Base-by-base conservation (phyloP, 2,113 vertebrate genomes). In the Galeopterus variegatus region DNA sequence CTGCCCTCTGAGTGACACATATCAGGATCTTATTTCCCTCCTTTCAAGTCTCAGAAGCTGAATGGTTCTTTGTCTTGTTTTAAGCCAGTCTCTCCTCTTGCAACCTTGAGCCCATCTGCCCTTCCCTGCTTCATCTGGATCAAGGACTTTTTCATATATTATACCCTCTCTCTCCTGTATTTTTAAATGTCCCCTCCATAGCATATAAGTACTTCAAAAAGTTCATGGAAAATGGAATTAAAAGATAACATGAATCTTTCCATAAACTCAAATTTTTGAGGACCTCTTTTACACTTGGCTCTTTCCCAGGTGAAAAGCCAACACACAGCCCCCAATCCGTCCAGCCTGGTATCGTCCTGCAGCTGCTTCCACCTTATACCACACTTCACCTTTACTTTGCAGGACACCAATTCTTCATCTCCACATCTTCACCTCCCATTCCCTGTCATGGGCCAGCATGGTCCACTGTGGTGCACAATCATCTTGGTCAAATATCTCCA, bases 371-470 rank as follows among this genome's bases (percentile, higher is more conserved):
- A 31, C 58, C 54, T 58, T 72, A 2, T 11, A 41, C 41, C 41
- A 41, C 41, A 4, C 41, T 41, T 3, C 41, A 41, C 41, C 41
- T 41, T 41, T 41, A 41, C 41, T 41, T 41, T 41, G 41, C 31
- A 62, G 6, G 52, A 75, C 23, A 54, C 4, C 26, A 14, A 10
- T 2, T 6, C 23, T 60, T 23, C 41, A 33, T 52, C 36, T n/a
- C 6, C 21, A 50, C 60, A 62, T 21, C 11, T 52, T 52, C 1
- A 13, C 6, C 50, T 33, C 36, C 6, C 6, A 8, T 3, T 82
- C 31, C 26, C 45, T 48, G 0, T 10, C 10, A 7, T 11, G 14
- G 28, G 1, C 8, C 18, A 8, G 13, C 12, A 8, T 0, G 0
- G 41, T 31, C 9, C 19, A 56, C 19, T 14, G 36, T 3, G 54